Evolutionary conservation across 2,888 invertebrate genomes (phyloP).

Genomic region (Acleris literana): DNA sequence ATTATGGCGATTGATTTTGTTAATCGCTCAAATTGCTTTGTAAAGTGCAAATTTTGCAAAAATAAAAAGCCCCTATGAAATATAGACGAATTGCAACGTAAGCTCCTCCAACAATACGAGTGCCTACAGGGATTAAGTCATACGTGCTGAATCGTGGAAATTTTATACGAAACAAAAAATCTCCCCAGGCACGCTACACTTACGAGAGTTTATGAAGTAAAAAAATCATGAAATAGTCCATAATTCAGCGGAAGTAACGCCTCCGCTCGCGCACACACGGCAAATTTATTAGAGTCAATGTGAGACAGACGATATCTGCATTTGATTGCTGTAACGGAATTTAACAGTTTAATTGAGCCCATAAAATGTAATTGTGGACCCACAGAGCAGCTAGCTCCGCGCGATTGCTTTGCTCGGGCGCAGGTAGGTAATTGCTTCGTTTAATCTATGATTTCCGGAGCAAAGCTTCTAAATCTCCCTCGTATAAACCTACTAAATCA

Average conservation of each 20-base stretch:
- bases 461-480: slow-evolving; percentile 18
- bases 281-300: slow-evolving; percentile 56
- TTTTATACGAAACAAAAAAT: slow-evolving; percentile 32
- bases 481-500: slow-evolving; percentile 28
- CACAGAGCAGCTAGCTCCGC: slow-evolving; percentile 8
- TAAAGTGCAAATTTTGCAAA: slow-evolving; percentile 27
- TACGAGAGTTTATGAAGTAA: slow-evolving; percentile 40
- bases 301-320: slow-evolving; percentile 55
- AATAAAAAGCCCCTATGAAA: slow-evolving; percentile 32
- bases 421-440: slow-evolving; percentile 11
- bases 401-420: slow-evolving; percentile 8
- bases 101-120: slow-evolving; percentile 38
- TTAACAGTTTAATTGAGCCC: slow-evolving; percentile 29
- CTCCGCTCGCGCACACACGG: slow-evolving; percentile 57
- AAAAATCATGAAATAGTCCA: slow-evolving; percentile 53
- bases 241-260: slow-evolving; percentile 58
- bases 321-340: slow-evolving; percentile 51
- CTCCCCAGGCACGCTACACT: slow-evolving; percentile 14
- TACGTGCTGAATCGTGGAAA: slow-evolving; percentile 35
- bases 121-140: slow-evolving; percentile 36
- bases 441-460: slow-evolving; percentile 23
- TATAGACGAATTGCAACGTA: slow-evolving; percentile 36
- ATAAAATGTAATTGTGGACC: slow-evolving; percentile 30
- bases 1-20: slow-evolving; percentile 20
- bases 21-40: slow-evolving; percentile 28